phyloP scores from a whole-genome alignment of 1,140 invertebrate genomes.

The Caenorhabditis brenneri region DNA sequence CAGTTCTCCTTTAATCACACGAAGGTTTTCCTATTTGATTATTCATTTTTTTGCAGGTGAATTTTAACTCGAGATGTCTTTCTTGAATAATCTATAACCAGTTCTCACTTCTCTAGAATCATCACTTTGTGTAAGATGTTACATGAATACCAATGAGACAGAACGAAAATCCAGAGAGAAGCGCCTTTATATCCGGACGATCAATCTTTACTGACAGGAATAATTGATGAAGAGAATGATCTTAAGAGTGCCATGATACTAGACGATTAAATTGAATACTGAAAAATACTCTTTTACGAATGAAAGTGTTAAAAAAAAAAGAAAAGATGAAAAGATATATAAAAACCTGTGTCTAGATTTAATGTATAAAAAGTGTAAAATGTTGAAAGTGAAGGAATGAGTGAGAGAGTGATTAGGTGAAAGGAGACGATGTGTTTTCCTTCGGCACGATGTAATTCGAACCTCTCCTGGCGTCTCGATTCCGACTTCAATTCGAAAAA shows the following conservation, averaged over 20 bases:
- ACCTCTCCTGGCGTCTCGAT: background rate
- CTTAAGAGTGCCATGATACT: background rate
- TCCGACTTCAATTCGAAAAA: background rate
- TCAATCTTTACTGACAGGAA: background rate
- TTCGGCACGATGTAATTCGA: background rate
- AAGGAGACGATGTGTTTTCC: background rate
- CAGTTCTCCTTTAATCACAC: too few species aligned
- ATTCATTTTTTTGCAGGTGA: too few species aligned
- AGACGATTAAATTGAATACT: background rate
- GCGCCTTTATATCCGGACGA: background rate
- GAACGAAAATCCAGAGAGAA: background rate
- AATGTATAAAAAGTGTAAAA: conserved; percentile 16
- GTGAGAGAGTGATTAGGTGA: conserved; percentile 1
- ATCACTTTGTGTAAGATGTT: background rate
- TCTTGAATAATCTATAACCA: background rate
- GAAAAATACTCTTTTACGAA: too few species aligned
- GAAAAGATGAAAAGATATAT: background rate
- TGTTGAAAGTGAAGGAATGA: conserved; percentile 11
- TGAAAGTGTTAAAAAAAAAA: too few species aligned
- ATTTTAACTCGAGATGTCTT: too few species aligned
- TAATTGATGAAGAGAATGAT: background rate
- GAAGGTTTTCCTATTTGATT: too few species aligned
- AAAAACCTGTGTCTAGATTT: background rate
- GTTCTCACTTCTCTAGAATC: background rate
- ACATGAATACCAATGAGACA: background rate